Evolutionary conservation across 2,113 vertebrate species (phyloP).

Genomic region (Puntigrus tetrazona): DNA sequence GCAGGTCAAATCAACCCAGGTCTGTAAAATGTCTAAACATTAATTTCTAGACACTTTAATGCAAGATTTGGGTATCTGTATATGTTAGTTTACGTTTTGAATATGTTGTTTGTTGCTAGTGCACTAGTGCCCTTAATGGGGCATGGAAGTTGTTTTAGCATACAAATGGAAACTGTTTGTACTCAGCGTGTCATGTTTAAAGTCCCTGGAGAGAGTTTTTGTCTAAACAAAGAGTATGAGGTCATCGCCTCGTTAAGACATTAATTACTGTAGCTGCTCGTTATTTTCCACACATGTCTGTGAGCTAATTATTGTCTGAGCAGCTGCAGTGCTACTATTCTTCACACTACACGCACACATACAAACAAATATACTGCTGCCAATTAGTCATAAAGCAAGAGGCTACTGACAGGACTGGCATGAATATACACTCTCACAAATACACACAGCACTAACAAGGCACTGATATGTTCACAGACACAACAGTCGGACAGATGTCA

Average conservation of each 20-base stretch:
- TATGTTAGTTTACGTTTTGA: not conserved
- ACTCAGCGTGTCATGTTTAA: conserved; percentile 13
- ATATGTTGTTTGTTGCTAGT: not conserved
- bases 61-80: not conserved
- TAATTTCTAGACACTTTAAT: not conserved
- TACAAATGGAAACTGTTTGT: conserved; percentile 17
- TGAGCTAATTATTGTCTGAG: conserved; percentile 58
- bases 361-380: not conserved
- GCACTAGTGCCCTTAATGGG: not conserved
- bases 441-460: conserved; percentile 16
- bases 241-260: conserved; percentile 61
- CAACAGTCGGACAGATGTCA: not conserved
- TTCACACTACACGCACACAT: conserved; percentile 16
- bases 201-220: conserved; percentile 29
- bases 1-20: not conserved
- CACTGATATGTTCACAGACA: not conserved
- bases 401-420: conserved; percentile 12
- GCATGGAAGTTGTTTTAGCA: conserved; percentile 11
- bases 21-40: too few species aligned
- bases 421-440: not conserved
- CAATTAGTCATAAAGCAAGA: not conserved
- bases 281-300: conserved; percentile 51
- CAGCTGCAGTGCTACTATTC: conserved; percentile 63
- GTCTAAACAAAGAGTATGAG: conserved; percentile 59
- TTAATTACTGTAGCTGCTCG: conserved; percentile 59